Evolutionary conservation across 53 echinoderm and acorn worm genomes (phyloP).

Genomic region (Arbacia lixula): DNA sequence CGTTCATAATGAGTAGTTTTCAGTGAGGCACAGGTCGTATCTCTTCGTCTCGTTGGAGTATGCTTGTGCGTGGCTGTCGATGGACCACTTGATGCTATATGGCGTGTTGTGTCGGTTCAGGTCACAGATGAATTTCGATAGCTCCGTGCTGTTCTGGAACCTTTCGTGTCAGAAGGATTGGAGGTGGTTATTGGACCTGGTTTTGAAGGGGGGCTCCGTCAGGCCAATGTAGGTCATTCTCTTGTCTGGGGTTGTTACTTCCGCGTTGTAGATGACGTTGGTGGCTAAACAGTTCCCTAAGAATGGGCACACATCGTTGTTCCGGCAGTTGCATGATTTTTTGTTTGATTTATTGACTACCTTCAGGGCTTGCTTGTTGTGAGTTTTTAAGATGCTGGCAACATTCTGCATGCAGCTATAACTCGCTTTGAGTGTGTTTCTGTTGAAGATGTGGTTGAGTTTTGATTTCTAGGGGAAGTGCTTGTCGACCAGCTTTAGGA

Average conservation of each 20-base stretch:
- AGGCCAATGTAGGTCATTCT: too few relatives aligned
- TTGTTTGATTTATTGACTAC: background rate
- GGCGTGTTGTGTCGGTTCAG: too few relatives aligned
- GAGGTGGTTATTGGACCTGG: slow-evolving; percentile 28
- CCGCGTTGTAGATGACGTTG: slow-evolving; percentile 49
- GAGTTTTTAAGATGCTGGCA: slow-evolving; percentile 31
- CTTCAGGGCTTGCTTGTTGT: slow-evolving; percentile 39
- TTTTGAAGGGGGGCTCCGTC: slow-evolving; percentile 21
- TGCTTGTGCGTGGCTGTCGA: background rate
- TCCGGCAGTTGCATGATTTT: slow-evolving; percentile 36
- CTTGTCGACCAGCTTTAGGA: slow-evolving; percentile 56
- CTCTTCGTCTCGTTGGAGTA: too few relatives aligned
- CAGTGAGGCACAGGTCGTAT: slow-evolving; percentile 14
- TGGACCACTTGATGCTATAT: too few relatives aligned
- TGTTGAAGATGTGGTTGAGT: slow-evolving; percentile 45
- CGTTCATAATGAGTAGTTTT: too few relatives aligned
- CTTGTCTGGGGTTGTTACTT: slow-evolving; percentile 1
- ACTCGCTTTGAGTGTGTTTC: slow-evolving; percentile 51
- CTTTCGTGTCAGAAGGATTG: too few relatives aligned
- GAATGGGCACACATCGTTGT: slow-evolving; percentile 35
- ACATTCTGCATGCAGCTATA: slow-evolving; percentile 64
- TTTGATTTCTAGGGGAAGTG: slow-evolving; percentile 46
- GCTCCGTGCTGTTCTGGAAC: too few relatives aligned
- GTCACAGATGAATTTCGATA: too few relatives aligned
- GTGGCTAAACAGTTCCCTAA: slow-evolving; percentile 25